These are phyloP conservation scores for Crotalus horridus DNA, from an alignment of 2,113 vertebrate genomes.

Conservation along the genomic window DNA sequence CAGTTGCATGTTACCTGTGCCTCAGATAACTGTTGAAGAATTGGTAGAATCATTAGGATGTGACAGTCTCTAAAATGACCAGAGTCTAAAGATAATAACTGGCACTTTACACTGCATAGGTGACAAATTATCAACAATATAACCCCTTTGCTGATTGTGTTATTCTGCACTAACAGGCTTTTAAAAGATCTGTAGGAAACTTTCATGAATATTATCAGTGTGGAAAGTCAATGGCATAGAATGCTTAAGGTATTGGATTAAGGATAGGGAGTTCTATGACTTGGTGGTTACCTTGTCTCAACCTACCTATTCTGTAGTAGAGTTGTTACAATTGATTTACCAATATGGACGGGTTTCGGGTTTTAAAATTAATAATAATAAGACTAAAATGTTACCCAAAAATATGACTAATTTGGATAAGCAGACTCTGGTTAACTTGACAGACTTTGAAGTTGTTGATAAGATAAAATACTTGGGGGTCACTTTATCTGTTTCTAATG, in stretches of 20 bases:
- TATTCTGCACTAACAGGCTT: background rate
- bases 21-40: background rate
- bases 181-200: background rate
- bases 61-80: background rate
- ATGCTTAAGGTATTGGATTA: background rate
- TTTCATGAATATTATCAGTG: background rate
- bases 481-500: no score
- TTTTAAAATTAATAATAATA: no score
- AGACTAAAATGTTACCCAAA: no score
- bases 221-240: background rate
- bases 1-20: background rate
- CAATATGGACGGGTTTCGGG: no score
- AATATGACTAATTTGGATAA: no score
- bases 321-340: no score
- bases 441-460: no score
- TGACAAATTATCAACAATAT: background rate
- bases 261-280: background rate
- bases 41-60: background rate
- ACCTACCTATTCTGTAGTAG: no score
- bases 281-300: no score
- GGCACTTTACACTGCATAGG: background rate
- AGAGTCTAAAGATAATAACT: background rate
- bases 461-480: no score
- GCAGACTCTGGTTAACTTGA: no score
- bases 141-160: background rate